These are phyloP conservation scores for Scortum barcoo DNA, from an alignment of 2,113 vertebrate species.

Conservation along the genomic window DNA sequence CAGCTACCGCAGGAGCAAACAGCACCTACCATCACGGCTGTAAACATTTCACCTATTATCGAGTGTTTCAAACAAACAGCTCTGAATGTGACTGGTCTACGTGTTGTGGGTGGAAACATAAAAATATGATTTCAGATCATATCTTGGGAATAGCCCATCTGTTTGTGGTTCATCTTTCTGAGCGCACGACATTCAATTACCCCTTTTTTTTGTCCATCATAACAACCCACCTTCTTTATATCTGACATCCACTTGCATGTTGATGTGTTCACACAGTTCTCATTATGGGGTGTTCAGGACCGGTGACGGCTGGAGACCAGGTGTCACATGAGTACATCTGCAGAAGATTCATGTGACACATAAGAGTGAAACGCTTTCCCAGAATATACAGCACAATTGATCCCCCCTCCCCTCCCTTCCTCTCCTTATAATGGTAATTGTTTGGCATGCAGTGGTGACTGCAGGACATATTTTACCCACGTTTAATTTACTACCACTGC, in stretches of 20 bases:
- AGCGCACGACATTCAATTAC: not conserved
- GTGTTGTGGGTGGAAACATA: not conserved
- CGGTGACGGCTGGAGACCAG: too few relatives aligned
- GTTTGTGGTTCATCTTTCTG: not conserved
- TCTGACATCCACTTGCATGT: too few relatives aligned
- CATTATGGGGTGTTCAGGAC: too few relatives aligned
- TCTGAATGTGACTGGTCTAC: not conserved
- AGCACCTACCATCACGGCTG: slow-evolving; percentile 1
- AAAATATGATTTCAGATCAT: not conserved
- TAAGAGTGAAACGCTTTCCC: not conserved
- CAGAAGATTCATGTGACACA: not conserved
- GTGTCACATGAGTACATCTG: not conserved
- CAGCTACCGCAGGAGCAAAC: slow-evolving; percentile 28
- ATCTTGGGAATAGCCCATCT: not conserved
- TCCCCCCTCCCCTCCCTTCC: too few relatives aligned
- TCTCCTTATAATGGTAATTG: not conserved
- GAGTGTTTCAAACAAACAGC: slow-evolving; percentile 12
- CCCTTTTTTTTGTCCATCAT: not conserved
- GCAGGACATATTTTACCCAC: slow-evolving; percentile 18
- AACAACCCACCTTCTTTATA: not conserved
- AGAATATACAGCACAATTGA: not conserved
- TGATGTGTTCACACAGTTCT: too few relatives aligned
- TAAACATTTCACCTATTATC: not conserved
- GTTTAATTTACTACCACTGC: slow-evolving; percentile 15
- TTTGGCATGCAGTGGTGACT: slow-evolving; percentile 12